Evolutionary conservation across 2,113 vertebrate species (phyloP), one percentile per base, ranked within the genome.

Genomic region (Phylloscopus trochilus): DNA sequence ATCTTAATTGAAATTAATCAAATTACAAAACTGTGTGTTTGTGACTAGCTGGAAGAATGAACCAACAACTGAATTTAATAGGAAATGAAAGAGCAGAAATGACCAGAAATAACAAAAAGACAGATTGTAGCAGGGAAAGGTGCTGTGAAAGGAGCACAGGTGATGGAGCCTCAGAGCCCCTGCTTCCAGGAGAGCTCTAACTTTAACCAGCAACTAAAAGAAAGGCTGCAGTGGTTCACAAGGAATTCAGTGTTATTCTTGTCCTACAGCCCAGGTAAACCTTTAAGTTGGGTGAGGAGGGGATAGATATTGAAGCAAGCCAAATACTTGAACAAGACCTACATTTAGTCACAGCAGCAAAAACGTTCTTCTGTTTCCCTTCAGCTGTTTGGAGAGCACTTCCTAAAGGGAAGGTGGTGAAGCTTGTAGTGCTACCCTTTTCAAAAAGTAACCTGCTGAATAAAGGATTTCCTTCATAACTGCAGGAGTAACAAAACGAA

Each of bases 231-330:
- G 73, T 13, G 46, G 58, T 1, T 95, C 77, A 78, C 43, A 53
- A 74, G 59, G 24, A 72, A 55, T 62, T 64, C 0, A 0, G 21
- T 92, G 92, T 91, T 93, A 86, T 95, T 97, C 95, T 83, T 96
- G 74, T 95, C 75, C 49, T 37, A 39, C 39, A 63, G 74, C 83
- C 93, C 86, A 93, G 91, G 74, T 81, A 97, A 97, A 93, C 44
- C 53, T 81, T 94, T 69, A 56, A 80, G 77, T 30, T 95, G 27
- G 63, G 79, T 44, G 53, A 88, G 74, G 95, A 96, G 58, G 75
- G 44, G 49, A 52, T 10, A 56, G 70, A 91, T 56, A 68, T 1
- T 15, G 26, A 90, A 94, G 84, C 41, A 58, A 82, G 72, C 78
- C 83, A 94, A 74, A 53, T 24, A 56, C 72, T 52, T 53, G 64